Percentiles rank a stretch among this genome's conserved stretches.
Conservation (phyloP, 2,113 vertebrate genomes). For the Anolis sagrei region DNA sequence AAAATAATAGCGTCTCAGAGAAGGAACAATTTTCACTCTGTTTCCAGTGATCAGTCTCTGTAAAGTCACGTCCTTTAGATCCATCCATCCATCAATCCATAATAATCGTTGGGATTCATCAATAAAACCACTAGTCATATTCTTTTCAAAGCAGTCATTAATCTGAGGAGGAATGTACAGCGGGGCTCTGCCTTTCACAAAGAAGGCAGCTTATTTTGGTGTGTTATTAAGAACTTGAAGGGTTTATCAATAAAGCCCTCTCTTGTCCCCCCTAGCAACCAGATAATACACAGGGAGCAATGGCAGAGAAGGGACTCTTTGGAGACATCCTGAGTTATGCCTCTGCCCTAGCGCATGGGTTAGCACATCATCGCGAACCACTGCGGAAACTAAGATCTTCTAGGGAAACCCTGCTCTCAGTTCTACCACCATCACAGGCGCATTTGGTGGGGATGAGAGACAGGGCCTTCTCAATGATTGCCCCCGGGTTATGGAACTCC, state of each 20-base stretch:
- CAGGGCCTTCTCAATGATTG: no score
- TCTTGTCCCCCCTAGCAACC: constrained; percentile 6
- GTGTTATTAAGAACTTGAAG: constrained; percentile 21
- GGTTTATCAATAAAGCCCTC: constrained; percentile 22
- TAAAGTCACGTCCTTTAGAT: constrained; percentile 50
- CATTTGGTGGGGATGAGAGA: no score
- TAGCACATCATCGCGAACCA: no score
- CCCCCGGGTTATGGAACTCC: no score
- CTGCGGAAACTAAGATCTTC: no score
- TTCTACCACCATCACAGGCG: no score
- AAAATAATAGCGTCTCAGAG: constrained; percentile 27
- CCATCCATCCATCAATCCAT: constrained; percentile 33
- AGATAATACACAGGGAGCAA: constrained; percentile 10
- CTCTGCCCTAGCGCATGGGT: not conserved
- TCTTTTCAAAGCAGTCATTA: constrained; percentile 47
- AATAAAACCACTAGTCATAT: constrained; percentile 43
- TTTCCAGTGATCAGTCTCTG: constrained; percentile 63
- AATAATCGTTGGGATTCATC: constrained; percentile 37
- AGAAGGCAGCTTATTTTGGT: not conserved
- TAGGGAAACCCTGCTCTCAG: no score
- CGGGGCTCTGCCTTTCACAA: not conserved
- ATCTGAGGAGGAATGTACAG: constrained; percentile 22
- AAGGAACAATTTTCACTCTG: constrained; percentile 60
- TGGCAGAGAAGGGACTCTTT: not conserved
- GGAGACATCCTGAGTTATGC: not conserved